Evolutionary conservation across 2,113 vertebrate genomes (phyloP), one percentile per base, ranked within the genome.

Genomic region (Ailuropoda melanoleuca): DNA sequence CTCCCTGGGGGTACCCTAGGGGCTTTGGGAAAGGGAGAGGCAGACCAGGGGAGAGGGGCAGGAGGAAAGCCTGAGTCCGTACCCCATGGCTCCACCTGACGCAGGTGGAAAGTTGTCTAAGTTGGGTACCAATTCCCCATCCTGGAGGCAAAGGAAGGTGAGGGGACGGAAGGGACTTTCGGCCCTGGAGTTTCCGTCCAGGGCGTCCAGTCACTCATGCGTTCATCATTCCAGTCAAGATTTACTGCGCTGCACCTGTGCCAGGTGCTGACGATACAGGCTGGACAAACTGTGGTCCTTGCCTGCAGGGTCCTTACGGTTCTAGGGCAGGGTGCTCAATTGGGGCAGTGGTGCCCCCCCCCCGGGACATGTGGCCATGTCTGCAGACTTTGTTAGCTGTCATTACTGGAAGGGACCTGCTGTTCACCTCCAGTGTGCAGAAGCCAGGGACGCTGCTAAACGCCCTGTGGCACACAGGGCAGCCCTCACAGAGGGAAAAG

Each of bases 171-270:
- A 53, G 13, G 58, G 37, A 17, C 43, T 48, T 77, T 5, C 15
- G 23, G n/a, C 60, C 46, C 8, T 15, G 34, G 46, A 34, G 34
- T 21, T 50, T 68, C 8, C 24, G 19, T 4, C 1, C 19, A 17
- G 29, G 50, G 39, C 1, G 1, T 46, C 17, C 4, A 3, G 12
- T 58, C 24, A 10, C 3, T 24, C 2, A 1, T 4, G 2, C 1
- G 7, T 58, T 53, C 64, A 7, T 64, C 37, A 23, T 31, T 60
- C 60, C 3, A 43, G 18, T 13, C 55, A 48, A 23, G 74, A 19
- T 5, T 77, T 39, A 31, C 46, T 23, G 60, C 29, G 66, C 34
- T 46, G 34, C 48, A 1, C 34, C n/a, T 26, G 13, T 26, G 34
- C n/a, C 29, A 11, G 56, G 53, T 34, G 23, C 46, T 15, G 13